These are phyloP conservation scores for Chrosomus eos DNA, from an alignment of 2,797 vertebrate species.

Conservation along the genomic window DNA sequence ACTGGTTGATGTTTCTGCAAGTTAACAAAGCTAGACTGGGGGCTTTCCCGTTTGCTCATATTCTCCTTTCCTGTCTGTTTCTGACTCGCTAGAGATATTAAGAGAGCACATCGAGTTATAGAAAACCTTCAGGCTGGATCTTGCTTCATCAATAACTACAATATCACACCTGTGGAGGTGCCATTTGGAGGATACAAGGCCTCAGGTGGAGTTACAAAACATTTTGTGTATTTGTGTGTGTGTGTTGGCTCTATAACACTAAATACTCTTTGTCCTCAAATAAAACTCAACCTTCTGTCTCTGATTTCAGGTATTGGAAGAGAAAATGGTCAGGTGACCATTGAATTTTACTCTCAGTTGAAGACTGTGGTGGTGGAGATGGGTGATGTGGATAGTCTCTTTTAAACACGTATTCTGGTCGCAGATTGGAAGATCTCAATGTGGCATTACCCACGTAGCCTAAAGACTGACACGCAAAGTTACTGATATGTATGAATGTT, in stretches of 20 bases:
- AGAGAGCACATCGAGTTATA: constrained; percentile 89
- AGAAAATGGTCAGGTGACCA: constrained; percentile 91
- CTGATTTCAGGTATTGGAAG: constrained; percentile 89
- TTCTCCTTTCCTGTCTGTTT: background rate
- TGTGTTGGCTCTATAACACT: background rate
- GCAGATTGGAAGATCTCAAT: background rate
- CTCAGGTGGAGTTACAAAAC: constrained; percentile 82
- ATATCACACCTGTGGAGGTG: constrained; percentile 90
- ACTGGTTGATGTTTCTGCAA: background rate
- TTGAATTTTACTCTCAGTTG: constrained; percentile 91
- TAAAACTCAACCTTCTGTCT: background rate
- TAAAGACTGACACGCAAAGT: background rate
- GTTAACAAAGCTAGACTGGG: background rate
- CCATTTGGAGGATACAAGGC: constrained; percentile 96
- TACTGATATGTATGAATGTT: background rate
- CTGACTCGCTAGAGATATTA: constrained; percentile 82
- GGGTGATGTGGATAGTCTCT: constrained; percentile 91
- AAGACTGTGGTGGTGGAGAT: constrained; percentile 97
- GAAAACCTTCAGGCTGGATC: constrained; percentile 90
- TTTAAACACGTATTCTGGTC: constrained; percentile 70
- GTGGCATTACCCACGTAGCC: background rate
- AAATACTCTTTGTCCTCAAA: background rate
- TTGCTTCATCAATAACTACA: constrained; percentile 98
- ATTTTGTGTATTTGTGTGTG: background rate
- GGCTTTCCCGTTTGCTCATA: background rate